Base-by-base conservation (phyloP, 2,888 invertebrate species). In the Drosophila conformis region DNA sequence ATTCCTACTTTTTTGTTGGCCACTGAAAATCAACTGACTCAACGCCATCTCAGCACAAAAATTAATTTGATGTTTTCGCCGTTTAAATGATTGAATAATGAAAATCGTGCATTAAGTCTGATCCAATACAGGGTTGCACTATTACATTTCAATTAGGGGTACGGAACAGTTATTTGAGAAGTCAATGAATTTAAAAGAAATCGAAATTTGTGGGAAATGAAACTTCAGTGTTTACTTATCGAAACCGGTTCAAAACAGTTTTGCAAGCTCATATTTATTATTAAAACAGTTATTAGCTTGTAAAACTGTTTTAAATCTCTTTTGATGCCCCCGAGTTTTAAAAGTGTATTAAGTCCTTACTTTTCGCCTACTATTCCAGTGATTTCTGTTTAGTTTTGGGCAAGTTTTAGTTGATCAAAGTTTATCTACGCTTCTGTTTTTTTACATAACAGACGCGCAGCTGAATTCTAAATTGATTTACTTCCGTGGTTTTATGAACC, bases 51-150 rank as follows among this genome's bases (percentile, higher is more conserved):
- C 81, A 77, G 89, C 82, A 71, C 40, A 71, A 83, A 83, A 83
- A 78, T 73, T 81, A 78, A 83, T 89, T 87, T 83, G 59, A 68
- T 78, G 54, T 68, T 74, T 60, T 66, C 57, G 42, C 56, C 65
- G 72, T 53, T 61, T 46, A 38, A 56, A 38, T 38, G 27, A 27
- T 38, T 31, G 51, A 49, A 61, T 67, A 71, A 71, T 76, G 63
- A 64, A 71, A 76, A 46, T 63, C 29, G 54, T 56, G 42, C 35
- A 70, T 49, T 54, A n/a, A 8, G 21, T n/a, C 8, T 38, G 52
- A 33, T 33, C 18, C 21, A 58, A 62, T 38, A 36, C n/a, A 0
- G 46, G 3, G 11, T 38, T 38, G 48, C 27, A 54, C n/a, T 33
- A 58, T 49, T 29, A 25, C 52, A 46, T 36, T 40, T 49, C 33